Conservation (phyloP, 2,113 vertebrate genomes). For the Coregonus clupeaformis region DNA sequence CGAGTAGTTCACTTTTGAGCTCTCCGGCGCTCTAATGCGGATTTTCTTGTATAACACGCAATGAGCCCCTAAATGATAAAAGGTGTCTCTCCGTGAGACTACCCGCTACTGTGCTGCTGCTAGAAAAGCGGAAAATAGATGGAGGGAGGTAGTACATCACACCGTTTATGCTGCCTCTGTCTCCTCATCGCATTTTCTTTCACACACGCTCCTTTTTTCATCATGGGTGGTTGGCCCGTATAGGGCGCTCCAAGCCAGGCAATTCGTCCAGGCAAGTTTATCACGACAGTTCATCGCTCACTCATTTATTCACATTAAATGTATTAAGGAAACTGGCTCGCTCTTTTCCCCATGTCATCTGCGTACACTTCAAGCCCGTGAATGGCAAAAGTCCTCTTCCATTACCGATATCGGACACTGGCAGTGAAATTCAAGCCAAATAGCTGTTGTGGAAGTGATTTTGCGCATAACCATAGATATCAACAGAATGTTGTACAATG, state of each 20-base stretch:
- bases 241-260: slow-evolving; percentile 1
- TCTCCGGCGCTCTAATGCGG: slow-evolving; percentile 21
- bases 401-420: not conserved
- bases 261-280: slow-evolving; percentile 22
- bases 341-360: slow-evolving; percentile 25
- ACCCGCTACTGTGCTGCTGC: not conserved
- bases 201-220: not conserved
- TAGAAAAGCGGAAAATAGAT: not conserved
- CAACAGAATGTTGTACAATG: not conserved
- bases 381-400: not conserved
- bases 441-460: slow-evolving; percentile 1
- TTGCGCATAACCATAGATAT: slow-evolving; percentile 3
- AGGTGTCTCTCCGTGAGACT: not conserved
- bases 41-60: slow-evolving; percentile 26
- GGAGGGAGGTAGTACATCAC: not conserved
- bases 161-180: not conserved
- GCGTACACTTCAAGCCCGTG: not conserved
- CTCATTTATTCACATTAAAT: slow-evolving; percentile 19
- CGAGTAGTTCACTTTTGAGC: slow-evolving; percentile 23
- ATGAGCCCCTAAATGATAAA: slow-evolving; percentile 24
- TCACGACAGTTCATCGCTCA: slow-evolving; percentile 31
- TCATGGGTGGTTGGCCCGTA: not conserved
- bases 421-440: not conserved
- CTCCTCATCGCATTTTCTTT: not conserved
- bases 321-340: slow-evolving; percentile 13